Evolutionary conservation across 2,113 vertebrate species (phyloP).

Genomic region (Numenius arquata): DNA sequence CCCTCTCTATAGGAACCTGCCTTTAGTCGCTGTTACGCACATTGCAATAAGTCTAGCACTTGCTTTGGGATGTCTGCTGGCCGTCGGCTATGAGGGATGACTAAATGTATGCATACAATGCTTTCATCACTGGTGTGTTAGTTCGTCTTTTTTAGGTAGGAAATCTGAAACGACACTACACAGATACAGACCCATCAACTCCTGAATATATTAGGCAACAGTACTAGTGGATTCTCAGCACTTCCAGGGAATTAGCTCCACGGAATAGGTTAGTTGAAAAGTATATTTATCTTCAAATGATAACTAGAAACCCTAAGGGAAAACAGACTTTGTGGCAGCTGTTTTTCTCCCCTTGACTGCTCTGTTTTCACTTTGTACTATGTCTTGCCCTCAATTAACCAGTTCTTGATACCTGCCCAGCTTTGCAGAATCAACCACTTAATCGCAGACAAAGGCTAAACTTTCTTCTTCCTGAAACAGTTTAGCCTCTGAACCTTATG

Average conservation of each 20-base stretch:
- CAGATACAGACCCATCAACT: neutral
- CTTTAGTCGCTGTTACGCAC: neutral
- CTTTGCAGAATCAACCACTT: constrained; percentile 20
- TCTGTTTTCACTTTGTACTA: constrained; percentile 16
- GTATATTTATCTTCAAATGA: constrained; percentile 31
- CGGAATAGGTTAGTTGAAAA: neutral
- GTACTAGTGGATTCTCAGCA: neutral
- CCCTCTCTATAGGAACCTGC: neutral
- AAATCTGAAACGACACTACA: neutral
- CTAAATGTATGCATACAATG: neutral
- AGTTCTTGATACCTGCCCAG: constrained; percentile 15
- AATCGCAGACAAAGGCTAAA: constrained; percentile 23
- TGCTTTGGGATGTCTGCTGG: neutral
- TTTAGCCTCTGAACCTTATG: neutral
- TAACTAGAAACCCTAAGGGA: constrained; percentile 14
- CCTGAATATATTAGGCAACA: neutral
- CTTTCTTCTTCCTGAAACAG: neutral
- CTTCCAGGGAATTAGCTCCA: neutral
- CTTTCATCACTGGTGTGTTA: neutral
- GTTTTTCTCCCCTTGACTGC: constrained; percentile 12
- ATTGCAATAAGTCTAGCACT: neutral
- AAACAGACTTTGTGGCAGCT: constrained; percentile 30
- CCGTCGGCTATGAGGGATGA: neutral
- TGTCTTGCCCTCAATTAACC: constrained; percentile 42
- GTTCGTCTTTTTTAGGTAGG: neutral